Conservation (phyloP, 2,113 vertebrate genomes). For the Colius striatus region DNA sequence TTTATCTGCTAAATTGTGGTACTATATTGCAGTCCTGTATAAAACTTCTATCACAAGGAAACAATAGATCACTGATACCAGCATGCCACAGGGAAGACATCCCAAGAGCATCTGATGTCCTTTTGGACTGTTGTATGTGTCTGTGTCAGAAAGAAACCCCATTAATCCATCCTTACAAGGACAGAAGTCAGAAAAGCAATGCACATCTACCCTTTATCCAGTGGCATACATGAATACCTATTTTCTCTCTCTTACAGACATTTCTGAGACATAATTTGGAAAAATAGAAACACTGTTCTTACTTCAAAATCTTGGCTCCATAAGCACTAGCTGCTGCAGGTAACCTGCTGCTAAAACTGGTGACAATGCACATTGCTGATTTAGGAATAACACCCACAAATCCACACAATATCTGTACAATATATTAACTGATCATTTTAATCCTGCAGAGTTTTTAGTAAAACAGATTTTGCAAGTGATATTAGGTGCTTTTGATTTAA, state of each 20-base stretch:
- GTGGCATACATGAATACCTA: background rate
- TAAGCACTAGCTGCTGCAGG: background rate
- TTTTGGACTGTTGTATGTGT: background rate
- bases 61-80: background rate
- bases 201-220: background rate
- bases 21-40: background rate
- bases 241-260: conserved; percentile 34
- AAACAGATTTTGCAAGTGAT: background rate
- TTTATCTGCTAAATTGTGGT: background rate
- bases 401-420: conserved; percentile 8
- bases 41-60: background rate
- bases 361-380: conserved; percentile 32
- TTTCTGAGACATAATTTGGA: conserved; percentile 34
- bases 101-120: background rate
- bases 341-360: conserved; percentile 32
- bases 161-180: background rate
- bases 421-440: conserved; percentile 43
- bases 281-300: conserved; percentile 13
- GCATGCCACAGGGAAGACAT: background rate
- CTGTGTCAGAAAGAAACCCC: background rate
- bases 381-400: conserved; percentile 35
- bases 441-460: conserved; percentile 32
- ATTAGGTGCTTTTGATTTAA: conserved; percentile 29
- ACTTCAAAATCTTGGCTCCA: conserved; percentile 4
- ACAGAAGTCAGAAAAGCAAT: background rate